Conservation (phyloP, 2,888 invertebrate species). For the Bombylius discolor region DNA sequence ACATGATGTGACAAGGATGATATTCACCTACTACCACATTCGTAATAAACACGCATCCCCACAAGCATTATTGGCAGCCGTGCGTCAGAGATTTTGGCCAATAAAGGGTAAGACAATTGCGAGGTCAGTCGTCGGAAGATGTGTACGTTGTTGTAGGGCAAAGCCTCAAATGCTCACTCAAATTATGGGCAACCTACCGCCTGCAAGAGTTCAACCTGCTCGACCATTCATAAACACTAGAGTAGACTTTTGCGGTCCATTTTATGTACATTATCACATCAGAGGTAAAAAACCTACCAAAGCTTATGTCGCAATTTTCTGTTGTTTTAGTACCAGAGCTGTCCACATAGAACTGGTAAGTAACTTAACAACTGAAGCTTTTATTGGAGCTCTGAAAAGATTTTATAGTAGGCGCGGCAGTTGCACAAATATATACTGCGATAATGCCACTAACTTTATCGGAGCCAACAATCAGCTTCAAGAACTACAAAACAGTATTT, state of each 20-base stretch:
- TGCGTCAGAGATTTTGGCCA: conserved; percentile 14
- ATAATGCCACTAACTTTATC: conserved; percentile 8
- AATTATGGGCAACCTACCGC: conserved; percentile 20
- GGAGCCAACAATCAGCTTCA: no score
- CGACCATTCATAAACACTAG: conserved; percentile 9
- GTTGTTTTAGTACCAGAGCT: conserved; percentile 11
- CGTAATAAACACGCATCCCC: no score
- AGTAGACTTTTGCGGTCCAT: conserved; percentile 8
- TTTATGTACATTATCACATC: conserved; percentile 3
- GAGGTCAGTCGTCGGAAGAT: conserved; percentile 10
- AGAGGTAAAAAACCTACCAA: conserved; percentile 7
- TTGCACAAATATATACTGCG: conserved; percentile 2
- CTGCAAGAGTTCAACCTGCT: conserved; percentile 6
- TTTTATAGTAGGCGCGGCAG: conserved; percentile 5
- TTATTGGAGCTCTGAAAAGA: conserved; percentile 9
- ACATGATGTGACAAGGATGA: no score
- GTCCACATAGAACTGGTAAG: conserved; percentile 9
- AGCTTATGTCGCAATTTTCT: conserved; percentile 10
- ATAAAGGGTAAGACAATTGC: conserved; percentile 11
- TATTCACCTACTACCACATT: no score
- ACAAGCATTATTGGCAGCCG: no score
- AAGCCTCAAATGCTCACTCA: conserved; percentile 11
- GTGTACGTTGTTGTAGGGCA: conserved; percentile 11
- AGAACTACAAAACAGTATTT: no score
- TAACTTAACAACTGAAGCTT: conserved; percentile 11